Percentiles rank a stretch among this genome's conserved stretches.
phyloP scores from a whole-genome alignment of 2,888 invertebrate genomes.

The Sussaba pulchella region DNA sequence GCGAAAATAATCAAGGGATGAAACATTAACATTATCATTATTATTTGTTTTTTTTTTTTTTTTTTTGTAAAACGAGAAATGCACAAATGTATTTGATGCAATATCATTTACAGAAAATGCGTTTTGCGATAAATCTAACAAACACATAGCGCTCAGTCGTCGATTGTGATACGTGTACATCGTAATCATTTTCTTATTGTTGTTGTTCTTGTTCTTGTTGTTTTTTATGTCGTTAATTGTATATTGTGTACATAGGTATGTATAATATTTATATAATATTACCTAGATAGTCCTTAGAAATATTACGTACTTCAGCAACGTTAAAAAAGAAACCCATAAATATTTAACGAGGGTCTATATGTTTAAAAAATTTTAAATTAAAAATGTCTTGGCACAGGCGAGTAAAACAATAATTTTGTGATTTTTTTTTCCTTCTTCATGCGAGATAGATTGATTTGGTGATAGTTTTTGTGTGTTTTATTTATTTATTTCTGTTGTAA shows the following conservation, averaged over 20 bases:
- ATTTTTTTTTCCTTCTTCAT: conserved; percentile 32
- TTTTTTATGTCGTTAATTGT: conserved; percentile 64
- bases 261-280: conserved; percentile 68
- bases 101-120: conserved; percentile 70
- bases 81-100: conserved; percentile 62
- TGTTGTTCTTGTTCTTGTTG: conserved; percentile 51
- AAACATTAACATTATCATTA: conserved; percentile 4
- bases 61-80: conserved; percentile 64
- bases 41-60: conserved; percentile 28
- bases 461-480: conserved; percentile 38
- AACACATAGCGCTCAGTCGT: conserved; percentile 69
- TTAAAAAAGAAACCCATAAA: conserved; percentile 53
- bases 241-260: conserved; percentile 70
- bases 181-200: conserved; percentile 55
- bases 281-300: conserved; percentile 68
- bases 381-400: conserved; percentile 65
- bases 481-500: conserved; percentile 25
- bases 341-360: conserved; percentile 42
- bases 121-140: conserved; percentile 64
- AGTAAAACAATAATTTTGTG: conserved; percentile 52
- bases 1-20: conserved; percentile 42
- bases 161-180: conserved; percentile 69
- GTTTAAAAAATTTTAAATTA: conserved; percentile 48
- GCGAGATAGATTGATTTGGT: conserved; percentile 55
- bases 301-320: conserved; percentile 64